phyloP scores from a whole-genome alignment of 2,113 vertebrate species.

The Tyrannus savana region DNA sequence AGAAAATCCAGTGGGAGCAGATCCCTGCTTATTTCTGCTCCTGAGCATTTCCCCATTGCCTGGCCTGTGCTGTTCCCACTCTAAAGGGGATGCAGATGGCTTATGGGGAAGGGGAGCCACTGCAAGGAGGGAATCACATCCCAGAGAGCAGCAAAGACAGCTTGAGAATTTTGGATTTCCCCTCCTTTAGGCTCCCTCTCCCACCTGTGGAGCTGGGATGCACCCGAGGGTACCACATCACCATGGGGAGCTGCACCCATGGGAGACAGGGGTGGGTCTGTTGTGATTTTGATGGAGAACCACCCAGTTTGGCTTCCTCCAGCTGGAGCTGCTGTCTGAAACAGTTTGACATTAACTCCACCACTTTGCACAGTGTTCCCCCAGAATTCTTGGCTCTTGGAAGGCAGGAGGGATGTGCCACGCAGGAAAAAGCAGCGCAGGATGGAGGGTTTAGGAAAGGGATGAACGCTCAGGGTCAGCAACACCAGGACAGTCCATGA shows the following conservation, averaged over 20 bases:
- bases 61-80: neutral
- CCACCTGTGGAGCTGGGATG: neutral
- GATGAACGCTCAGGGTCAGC: neutral
- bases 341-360: neutral
- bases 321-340: neutral
- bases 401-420: neutral
- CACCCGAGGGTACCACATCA: neutral
- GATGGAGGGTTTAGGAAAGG: rapidly evolving
- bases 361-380: rapidly evolving
- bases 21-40: neutral
- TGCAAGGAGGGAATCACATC: neutral
- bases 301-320: neutral
- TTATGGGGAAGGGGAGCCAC: rapidly evolving
- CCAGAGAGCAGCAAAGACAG: no score
- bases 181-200: neutral
- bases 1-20: neutral
- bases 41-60: neutral
- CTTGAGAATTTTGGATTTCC: neutral
- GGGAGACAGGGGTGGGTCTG: rapidly evolving
- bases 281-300: rapidly evolving
- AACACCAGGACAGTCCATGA: rapidly evolving
- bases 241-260: rapidly evolving
- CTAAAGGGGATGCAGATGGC: neutral
- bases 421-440: rapidly evolving
- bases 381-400: neutral